Evolutionary conservation across 2,113 vertebrate species (phyloP).

Genomic region (Xiphophorus couchianus): DNA sequence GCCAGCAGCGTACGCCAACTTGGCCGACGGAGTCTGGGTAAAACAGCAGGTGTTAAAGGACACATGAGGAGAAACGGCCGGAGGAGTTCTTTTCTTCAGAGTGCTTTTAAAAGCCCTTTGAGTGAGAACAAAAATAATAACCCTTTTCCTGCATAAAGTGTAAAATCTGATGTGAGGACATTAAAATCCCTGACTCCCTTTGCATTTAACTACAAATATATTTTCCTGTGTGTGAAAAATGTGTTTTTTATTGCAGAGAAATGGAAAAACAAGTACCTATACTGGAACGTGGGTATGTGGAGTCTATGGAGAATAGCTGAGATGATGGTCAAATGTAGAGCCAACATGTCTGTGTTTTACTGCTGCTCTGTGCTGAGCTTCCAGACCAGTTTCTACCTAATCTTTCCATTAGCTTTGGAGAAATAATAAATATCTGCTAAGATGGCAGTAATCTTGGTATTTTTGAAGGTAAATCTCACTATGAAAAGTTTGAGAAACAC

Average conservation of each 20-base stretch:
- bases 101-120: slow-evolving; percentile 21
- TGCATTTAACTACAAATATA: not conserved
- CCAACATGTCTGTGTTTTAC: too few relatives aligned
- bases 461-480: too few relatives aligned
- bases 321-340: too few relatives aligned
- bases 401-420: too few relatives aligned
- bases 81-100: slow-evolving; percentile 24
- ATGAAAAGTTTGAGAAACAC: slow-evolving; percentile 1
- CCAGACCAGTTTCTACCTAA: too few relatives aligned
- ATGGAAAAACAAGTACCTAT: not conserved
- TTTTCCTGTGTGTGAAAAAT: not conserved
- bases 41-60: slow-evolving; percentile 41
- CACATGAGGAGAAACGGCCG: slow-evolving; percentile 7
- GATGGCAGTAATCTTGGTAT: not conserved
- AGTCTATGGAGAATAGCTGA: too few relatives aligned
- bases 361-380: too few relatives aligned
- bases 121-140: slow-evolving; percentile 4
- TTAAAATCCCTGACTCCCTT: slow-evolving; percentile 1
- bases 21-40: slow-evolving; percentile 13
- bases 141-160: not conserved
- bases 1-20: slow-evolving; percentile 19
- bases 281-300: too few relatives aligned
- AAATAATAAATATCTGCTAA: too few relatives aligned
- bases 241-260: not conserved
- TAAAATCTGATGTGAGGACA: slow-evolving; percentile 30